phyloP scores from a whole-genome alignment of 64 coral and sea anemone genomes.

The Montipora sp. region DNA sequence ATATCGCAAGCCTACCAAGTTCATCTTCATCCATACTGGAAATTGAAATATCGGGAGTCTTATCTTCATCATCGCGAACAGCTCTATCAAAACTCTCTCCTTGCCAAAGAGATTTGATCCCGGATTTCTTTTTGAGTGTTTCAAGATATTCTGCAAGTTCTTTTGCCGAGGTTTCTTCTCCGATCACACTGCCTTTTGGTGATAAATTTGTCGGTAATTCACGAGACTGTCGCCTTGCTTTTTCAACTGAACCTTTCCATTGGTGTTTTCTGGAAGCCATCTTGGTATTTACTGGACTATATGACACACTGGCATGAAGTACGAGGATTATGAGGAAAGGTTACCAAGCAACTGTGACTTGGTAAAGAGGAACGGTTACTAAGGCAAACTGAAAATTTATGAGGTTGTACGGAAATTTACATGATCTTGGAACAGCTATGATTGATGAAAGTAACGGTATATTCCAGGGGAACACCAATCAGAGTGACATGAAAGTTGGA shows the following conservation, averaged over 20 bases:
- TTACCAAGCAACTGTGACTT: too few species aligned
- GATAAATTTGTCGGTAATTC: slow-evolving; percentile 26
- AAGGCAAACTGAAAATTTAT: background rate
- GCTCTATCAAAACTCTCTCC: slow-evolving; percentile 67
- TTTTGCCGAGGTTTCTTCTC: slow-evolving; percentile 74
- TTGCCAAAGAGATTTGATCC: slow-evolving; percentile 67
- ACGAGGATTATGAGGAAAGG: slow-evolving; percentile 9
- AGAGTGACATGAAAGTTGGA: background rate
- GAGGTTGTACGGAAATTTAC: too few species aligned
- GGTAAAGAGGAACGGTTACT: background rate
- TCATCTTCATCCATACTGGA: slow-evolving; percentile 61
- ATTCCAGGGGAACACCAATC: background rate
- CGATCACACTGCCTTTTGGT: slow-evolving; percentile 65
- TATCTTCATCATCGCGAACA: slow-evolving; percentile 74
- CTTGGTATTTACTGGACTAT: slow-evolving; percentile 17
- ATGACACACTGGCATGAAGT: too few species aligned
- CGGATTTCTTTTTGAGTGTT: slow-evolving; percentile 82
- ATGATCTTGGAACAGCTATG: background rate
- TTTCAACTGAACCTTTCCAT: slow-evolving; percentile 83
- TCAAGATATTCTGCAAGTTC: slow-evolving; percentile 82
- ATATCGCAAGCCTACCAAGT: slow-evolving; percentile 19
- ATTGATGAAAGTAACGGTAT: background rate
- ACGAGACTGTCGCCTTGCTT: slow-evolving; percentile 76
- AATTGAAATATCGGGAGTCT: slow-evolving; percentile 85
- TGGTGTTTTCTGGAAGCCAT: slow-evolving; percentile 64